Evolutionary conservation across 2,888 invertebrate species (phyloP), one percentile per base, ranked within the genome.

Genomic region (Drosophila dives): DNA sequence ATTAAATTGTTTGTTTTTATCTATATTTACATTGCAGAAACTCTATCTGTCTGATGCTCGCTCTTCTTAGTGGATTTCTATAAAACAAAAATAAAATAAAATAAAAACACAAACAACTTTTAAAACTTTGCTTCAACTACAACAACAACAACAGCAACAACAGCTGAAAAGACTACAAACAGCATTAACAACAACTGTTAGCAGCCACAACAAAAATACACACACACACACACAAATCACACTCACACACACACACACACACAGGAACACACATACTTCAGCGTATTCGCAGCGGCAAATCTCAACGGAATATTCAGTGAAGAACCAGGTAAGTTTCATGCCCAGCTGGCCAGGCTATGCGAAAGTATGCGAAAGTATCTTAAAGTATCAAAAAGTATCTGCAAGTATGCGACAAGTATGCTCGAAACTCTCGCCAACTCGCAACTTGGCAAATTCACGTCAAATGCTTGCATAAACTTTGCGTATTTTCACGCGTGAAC

Each of bases 41-140:
- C 77, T 79, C 79, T 79, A 74, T 81, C 79, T 80, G 76, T 83
- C 81, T 83, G 79, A 79, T 75, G 89, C 89, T 81, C 72, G 78
- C 79, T 81, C 77, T 81, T 79, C 81, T 79, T 81, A 64, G 86
- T 69, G 89, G 89, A 89, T 72, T 81, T 81, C 86, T 81, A 75
- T 83, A 77, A 86, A 73, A 63, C 71, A 66, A 62, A 71, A 71
- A 68, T 68, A 81, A 65, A 29, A 29, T 29, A 29, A 64, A 64
- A 66, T 66, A 71, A 63, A 72, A 80, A 71, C 68, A 81, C 65
- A 69, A 74, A 68, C 69, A 54, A 74, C 72, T 75, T 71, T 67
- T 50, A 59, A 61, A 75, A 70, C 74, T 83, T 78, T 78, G 73
- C 83, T 70, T 64, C 72, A 73, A 72, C 71, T 72, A 70, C 74